Percentiles rank a stretch among this genome's conserved stretches.
Conservation (phyloP, 23 tunicate species). For the Clavelina lepadiformis region DNA sequence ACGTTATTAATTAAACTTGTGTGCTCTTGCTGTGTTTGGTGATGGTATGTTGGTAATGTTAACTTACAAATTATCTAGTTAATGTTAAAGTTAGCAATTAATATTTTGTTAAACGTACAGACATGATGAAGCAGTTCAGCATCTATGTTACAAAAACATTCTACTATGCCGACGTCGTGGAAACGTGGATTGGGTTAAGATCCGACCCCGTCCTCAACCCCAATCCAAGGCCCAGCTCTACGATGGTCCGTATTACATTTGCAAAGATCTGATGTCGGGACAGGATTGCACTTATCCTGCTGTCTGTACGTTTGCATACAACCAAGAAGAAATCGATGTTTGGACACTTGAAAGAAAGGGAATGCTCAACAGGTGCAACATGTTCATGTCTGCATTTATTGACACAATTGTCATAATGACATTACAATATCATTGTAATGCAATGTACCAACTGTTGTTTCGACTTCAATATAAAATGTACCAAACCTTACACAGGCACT, state of each 20-base stretch:
- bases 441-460: no score
- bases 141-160: slow-evolving; percentile 79
- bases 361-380: slow-evolving; percentile 88
- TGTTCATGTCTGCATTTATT: no score
- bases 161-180: slow-evolving; percentile 74
- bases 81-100: no score
- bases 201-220: slow-evolving; percentile 87
- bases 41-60: no score
- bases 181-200: slow-evolving; percentile 74
- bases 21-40: no score
- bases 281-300: slow-evolving; percentile 91
- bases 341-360: slow-evolving; percentile 92
- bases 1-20: no score
- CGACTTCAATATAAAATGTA: no score
- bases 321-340: slow-evolving; percentile 94
- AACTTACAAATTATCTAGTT: no score
- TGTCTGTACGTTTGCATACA: slow-evolving; percentile 92
- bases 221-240: slow-evolving; percentile 89
- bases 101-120: slow-evolving; percentile 28
- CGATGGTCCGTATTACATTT: slow-evolving; percentile 89
- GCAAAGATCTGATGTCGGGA: slow-evolving; percentile 88
- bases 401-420: no score
- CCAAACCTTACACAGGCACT: no score
- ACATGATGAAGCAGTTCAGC: slow-evolving; percentile 52
- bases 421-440: no score